phyloP scores from a whole-genome alignment of 2,888 invertebrate genomes.

The Erebia epiphron region DNA sequence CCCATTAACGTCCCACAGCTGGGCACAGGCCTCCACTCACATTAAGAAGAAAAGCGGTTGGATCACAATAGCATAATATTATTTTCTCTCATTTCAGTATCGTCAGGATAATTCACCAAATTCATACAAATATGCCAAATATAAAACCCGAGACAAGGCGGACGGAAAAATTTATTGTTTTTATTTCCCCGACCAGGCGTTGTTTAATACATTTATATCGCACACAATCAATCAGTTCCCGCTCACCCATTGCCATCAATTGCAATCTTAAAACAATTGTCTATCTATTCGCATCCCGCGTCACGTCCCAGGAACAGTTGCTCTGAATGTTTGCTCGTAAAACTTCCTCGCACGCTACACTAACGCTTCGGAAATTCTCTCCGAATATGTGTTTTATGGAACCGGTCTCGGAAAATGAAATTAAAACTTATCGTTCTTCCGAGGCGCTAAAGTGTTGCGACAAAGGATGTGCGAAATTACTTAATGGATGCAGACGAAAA shows the following conservation, averaged over 20 bases:
- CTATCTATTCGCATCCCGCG: slow-evolving; percentile 51
- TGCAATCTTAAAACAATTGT: slow-evolving; percentile 49
- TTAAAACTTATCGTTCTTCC: slow-evolving; percentile 22
- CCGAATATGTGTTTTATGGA: slow-evolving; percentile 33
- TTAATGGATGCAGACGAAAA: neutral
- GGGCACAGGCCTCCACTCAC: too few relatives aligned
- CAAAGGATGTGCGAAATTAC: slow-evolving; percentile 11
- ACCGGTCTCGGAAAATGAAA: slow-evolving; percentile 21
- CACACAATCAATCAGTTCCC: slow-evolving; percentile 19
- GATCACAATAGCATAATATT: too few relatives aligned
- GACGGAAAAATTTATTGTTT: neutral
- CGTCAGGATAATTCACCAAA: too few relatives aligned
- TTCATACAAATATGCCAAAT: too few relatives aligned
- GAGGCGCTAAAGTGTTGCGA: slow-evolving; percentile 8
- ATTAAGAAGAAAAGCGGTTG: too few relatives aligned
- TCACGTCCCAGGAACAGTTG: slow-evolving; percentile 62
- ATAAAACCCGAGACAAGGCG: too few relatives aligned
- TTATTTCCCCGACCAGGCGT: neutral
- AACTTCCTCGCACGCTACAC: slow-evolving; percentile 53
- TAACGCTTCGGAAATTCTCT: slow-evolving; percentile 33
- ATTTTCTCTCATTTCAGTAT: too few relatives aligned
- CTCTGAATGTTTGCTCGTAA: slow-evolving; percentile 62
- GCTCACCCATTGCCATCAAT: slow-evolving; percentile 39
- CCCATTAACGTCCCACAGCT: too few relatives aligned
- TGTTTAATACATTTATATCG: slow-evolving; percentile 13